A percentile compares a stretch with the other conserved stretches of the same genome.
These are phyloP conservation scores for Ceratosolen fusciceps DNA, from an alignment of 1,140 invertebrate genomes.

Conservation along the genomic window DNA sequence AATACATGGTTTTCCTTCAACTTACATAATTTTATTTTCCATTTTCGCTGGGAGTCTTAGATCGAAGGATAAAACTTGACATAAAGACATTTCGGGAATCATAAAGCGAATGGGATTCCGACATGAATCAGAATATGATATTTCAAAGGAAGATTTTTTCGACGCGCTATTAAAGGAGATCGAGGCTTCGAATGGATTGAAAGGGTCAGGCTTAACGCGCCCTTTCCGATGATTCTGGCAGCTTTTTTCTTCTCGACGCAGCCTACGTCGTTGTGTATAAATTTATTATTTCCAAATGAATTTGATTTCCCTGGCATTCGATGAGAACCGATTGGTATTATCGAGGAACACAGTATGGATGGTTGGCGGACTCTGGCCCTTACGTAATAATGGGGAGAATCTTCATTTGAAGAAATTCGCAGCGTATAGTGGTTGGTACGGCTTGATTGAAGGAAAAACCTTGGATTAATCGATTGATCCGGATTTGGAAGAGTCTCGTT, in stretches of 20 bases:
- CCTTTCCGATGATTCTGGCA: conserved; percentile 5
- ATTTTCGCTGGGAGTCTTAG: not conserved
- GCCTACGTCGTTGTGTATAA: not conserved
- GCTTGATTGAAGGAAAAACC: no score
- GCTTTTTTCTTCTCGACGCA: not conserved
- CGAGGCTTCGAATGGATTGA: not conserved
- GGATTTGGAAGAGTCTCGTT: no score
- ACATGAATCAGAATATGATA: not conserved
- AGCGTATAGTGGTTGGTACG: no score
- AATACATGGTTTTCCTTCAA: no score
- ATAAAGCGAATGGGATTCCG: not conserved
- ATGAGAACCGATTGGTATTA: not conserved
- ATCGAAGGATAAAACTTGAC: not conserved
- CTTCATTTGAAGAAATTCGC: no score
- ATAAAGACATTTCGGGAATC: not conserved
- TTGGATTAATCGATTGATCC: no score
- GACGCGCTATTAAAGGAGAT: not conserved
- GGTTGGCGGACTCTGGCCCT: no score
- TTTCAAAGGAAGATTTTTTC: not conserved
- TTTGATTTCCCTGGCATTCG: not conserved
- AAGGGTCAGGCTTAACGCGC: not conserved
- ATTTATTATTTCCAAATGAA: not conserved
- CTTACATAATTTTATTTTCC: no score
- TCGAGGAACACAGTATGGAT: no score
- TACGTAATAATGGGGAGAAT: no score